A percentile compares a stretch with the other conserved stretches of the same genome.
phyloP scores from a whole-genome alignment of 2,113 vertebrate species.

The Sapajus apella region DNA sequence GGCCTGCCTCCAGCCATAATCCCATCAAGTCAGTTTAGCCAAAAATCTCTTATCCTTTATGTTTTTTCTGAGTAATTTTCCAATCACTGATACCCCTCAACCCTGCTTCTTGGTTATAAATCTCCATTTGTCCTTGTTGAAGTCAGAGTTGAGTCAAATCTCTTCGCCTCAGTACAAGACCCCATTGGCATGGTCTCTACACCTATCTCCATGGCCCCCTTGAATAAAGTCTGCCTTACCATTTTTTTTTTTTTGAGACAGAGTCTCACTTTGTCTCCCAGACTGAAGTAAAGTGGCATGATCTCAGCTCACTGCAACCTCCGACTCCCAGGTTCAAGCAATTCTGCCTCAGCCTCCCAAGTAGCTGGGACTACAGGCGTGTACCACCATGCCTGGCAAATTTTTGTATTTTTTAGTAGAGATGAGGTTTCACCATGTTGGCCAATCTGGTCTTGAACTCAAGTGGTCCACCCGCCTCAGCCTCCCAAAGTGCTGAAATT shows the following conservation, averaged over 20 bases:
- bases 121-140: not conserved
- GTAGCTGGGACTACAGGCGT: too few relatives aligned
- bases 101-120: not conserved
- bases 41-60: not conserved
- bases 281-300: too few relatives aligned
- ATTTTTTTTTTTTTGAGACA: not conserved
- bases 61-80: not conserved
- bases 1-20: not conserved
- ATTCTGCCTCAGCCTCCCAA: too few relatives aligned
- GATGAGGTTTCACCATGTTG: too few relatives aligned
- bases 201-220: not conserved
- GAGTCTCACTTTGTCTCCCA: not conserved
- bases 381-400: too few relatives aligned
- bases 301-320: too few relatives aligned
- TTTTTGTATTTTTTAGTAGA: too few relatives aligned
- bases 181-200: not conserved
- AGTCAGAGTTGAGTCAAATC: not conserved
- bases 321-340: too few relatives aligned
- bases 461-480: too few relatives aligned
- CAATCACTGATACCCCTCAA: not conserved
- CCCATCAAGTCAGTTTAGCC: not conserved
- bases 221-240: not conserved
- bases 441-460: too few relatives aligned
- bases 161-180: not conserved
- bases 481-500: too few relatives aligned